Base-by-base conservation (phyloP, 2,888 invertebrate species). In the Caenorhabditis angaria region DNA sequence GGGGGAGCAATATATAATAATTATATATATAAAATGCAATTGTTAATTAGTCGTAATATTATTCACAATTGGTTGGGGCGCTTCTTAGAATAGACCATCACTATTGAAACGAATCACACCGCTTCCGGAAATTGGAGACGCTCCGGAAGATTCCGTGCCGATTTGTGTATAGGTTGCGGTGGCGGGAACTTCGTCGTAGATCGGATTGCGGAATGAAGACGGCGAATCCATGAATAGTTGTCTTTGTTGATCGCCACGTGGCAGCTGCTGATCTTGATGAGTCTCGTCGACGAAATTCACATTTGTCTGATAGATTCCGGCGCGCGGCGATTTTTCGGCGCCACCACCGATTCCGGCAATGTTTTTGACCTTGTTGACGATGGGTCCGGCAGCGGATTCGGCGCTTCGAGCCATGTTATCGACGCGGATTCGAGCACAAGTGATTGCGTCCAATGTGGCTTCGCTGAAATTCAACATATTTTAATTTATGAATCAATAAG, bases 231-330 rank as follows among this genome's bases (percentile, higher is more conserved):
- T 32, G 58, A 71, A 48, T 2, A 56, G 60, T 47, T 50, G 48
- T 27, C 71, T 51, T 48, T 35, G 56, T n/a, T 29, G 10, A 22
- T 56, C 35, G 32, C 22, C 18, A 56, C 54, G 50, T 50, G 50
- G 22, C n/a, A n/a, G n/a, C n/a, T n/a, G n/a, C n/a, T n/a, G n/a
- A n/a, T n/a, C n/a, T 50, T 50, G 22, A 5, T 24, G 22, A n/a
- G 18, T 63, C 64, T 72, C 72, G 20, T 67, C 67, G 20, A 67
- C 63, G 22, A 72, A 72, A 59, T 72, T 67, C 22, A 72, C 60
- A 53, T 72, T 72, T n/a, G 67, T 58, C 12, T 67, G 53, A 32
- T 57, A 48, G 28, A 64, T 64, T 20, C 72, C 72, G 47, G 56
- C 67, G 24, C 54, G 53, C 24, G 67, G 61, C 18, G 67, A 55